Percentiles rank a stretch among this genome's conserved stretches.
phyloP scores from a whole-genome alignment of 2,888 invertebrate genomes.

The Mesochorus sp. region DNA sequence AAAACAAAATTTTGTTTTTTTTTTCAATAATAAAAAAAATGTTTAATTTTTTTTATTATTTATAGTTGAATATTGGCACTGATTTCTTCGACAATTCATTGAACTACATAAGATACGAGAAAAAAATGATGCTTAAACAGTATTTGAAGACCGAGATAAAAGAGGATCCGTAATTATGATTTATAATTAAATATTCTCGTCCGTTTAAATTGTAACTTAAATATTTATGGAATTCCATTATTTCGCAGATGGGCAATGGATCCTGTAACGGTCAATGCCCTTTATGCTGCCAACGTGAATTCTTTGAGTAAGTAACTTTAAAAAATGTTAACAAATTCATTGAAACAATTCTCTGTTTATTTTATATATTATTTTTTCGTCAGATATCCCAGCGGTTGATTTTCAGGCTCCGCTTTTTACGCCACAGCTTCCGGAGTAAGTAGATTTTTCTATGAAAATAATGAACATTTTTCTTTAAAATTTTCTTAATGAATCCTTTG shows the following conservation, averaged over 20 bases:
- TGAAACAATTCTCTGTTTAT: not conserved
- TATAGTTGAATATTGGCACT: slow-evolving; percentile 46
- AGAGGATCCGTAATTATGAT: too few species aligned
- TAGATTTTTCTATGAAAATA: not conserved
- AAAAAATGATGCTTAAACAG: slow-evolving; percentile 13
- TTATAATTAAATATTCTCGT: too few species aligned
- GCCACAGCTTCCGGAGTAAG: slow-evolving; percentile 45
- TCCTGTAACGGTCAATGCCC: slow-evolving; percentile 81
- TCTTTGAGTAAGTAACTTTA: slow-evolving; percentile 48
- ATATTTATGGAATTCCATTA: not conserved
- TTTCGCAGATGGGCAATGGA: slow-evolving; percentile 71
- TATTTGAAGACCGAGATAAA: not conserved
- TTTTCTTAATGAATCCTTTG: not conserved
- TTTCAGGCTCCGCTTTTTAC: slow-evolving; percentile 54
- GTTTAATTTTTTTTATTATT: too few species aligned
- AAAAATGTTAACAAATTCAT: not conserved
- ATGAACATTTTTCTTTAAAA: not conserved
- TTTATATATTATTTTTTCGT: slow-evolving; percentile 3
- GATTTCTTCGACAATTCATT: slow-evolving; percentile 51
- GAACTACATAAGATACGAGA: slow-evolving; percentile 35
- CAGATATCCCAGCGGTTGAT: slow-evolving; percentile 50
- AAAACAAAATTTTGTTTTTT: too few species aligned
- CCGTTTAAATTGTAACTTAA: not conserved
- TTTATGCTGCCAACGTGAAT: slow-evolving; percentile 68
- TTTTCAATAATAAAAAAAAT: too few species aligned